A percentile compares a stretch with the other conserved stretches of the same genome.
Evolutionary conservation across 2,797 vertebrate genomes (phyloP).

Genomic region (Acropternis orthonyx): DNA sequence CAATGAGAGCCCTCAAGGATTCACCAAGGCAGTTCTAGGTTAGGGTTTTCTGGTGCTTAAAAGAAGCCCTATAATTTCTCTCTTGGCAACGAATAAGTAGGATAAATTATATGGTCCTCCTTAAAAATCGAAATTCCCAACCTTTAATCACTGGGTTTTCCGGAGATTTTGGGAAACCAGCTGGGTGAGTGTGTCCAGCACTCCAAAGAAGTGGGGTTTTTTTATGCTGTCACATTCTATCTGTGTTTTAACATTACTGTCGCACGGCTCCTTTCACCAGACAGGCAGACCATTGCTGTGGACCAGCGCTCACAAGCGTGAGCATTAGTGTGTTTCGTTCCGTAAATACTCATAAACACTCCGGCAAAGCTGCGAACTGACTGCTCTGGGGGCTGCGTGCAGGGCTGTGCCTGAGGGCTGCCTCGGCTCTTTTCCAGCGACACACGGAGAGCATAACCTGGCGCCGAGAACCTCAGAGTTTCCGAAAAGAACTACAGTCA

Average conservation of each 20-base stretch:
- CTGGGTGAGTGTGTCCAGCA: accelerated
- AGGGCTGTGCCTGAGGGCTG: accelerated
- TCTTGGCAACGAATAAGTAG: neutral
- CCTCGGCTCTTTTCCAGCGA: neutral
- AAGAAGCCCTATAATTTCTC: neutral
- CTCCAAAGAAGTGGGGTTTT: accelerated
- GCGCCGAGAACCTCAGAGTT: accelerated
- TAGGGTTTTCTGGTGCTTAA: neutral
- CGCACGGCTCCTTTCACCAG: accelerated
- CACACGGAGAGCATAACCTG: accelerated
- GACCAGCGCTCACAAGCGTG: accelerated
- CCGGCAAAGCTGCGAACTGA: neutral
- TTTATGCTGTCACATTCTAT: accelerated
- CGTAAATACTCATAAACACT: accelerated
- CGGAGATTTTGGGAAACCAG: neutral
- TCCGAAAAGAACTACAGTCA: accelerated
- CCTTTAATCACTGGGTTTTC: neutral
- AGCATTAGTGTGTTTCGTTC: neutral
- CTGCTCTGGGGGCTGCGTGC: accelerated
- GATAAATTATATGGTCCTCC: neutral
- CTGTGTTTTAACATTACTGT: neutral
- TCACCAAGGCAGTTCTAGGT: no score
- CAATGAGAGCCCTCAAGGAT: neutral
- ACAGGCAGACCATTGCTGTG: accelerated
- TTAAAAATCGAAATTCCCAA: neutral